These are phyloP conservation scores for Rhinopomastus cyanomelas DNA, from an alignment of 2,113 vertebrate species.

Conservation along the genomic window DNA sequence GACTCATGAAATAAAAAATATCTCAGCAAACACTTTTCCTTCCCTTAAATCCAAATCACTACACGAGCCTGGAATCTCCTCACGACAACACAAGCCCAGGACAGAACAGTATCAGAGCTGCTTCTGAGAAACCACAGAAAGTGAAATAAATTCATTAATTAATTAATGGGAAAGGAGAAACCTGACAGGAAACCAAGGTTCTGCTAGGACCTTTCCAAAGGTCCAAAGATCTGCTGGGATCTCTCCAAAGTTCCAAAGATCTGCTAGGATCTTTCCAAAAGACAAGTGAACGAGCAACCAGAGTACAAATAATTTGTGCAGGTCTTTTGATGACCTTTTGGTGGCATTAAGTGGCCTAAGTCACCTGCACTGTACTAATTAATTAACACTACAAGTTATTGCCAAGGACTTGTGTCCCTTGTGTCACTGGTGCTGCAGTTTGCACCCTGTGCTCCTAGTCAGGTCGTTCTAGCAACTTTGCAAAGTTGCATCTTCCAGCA, in stretches of 20 bases:
- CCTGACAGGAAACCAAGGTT: neutral
- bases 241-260: no score
- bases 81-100: neutral
- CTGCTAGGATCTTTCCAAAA: neutral
- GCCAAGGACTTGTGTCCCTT: neutral
- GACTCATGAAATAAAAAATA: neutral
- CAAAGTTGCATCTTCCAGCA: neutral
- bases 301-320: neutral
- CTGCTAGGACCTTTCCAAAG: neutral
- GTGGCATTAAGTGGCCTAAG: neutral
- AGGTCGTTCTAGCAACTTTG: neutral
- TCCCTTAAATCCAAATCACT: neutral
- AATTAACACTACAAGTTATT: no score
- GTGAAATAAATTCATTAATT: slow-evolving; percentile 12
- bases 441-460: neutral
- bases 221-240: no score
- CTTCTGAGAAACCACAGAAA: neutral
- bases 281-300: neutral
- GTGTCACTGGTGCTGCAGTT: neutral
- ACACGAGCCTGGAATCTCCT: neutral
- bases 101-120: neutral
- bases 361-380: no score
- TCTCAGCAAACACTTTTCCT: neutral
- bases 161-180: neutral
- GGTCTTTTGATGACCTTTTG: neutral